Evolutionary conservation across 2,888 invertebrate genomes (phyloP).

Genomic region (Smittia sp.): DNA sequence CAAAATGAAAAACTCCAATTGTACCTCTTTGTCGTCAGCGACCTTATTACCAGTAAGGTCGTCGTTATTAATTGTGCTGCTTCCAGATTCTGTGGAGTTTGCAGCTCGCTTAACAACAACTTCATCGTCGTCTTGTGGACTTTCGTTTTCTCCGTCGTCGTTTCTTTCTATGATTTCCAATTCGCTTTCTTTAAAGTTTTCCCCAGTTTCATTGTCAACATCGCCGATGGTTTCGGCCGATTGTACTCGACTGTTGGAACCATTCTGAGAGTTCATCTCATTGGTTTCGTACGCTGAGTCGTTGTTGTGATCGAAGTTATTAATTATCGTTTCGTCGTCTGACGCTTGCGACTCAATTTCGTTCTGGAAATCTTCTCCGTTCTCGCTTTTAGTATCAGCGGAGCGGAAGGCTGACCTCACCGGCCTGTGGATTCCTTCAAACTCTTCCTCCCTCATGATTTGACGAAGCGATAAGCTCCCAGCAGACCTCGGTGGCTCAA

Average conservation of each 20-base stretch:
- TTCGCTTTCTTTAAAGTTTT: slow-evolving; percentile 41
- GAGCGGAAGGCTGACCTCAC: too few species aligned
- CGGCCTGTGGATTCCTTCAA: background rate
- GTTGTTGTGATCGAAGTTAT: slow-evolving; percentile 43
- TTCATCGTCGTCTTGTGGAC: slow-evolving; percentile 43
- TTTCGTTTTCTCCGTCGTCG: background rate
- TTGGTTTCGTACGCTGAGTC: slow-evolving; percentile 46
- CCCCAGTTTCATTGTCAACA: slow-evolving; percentile 43
- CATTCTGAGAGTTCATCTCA: slow-evolving; percentile 44
- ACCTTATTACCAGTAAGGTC: slow-evolving; percentile 46
- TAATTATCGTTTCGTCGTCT: slow-evolving; percentile 41
- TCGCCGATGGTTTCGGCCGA: slow-evolving; percentile 42
- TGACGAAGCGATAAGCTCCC: too few species aligned
- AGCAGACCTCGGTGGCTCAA: background rate
- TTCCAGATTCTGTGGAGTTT: slow-evolving; percentile 43
- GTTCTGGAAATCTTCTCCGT: background rate
- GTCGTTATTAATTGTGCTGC: slow-evolving; percentile 46
- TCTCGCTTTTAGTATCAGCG: background rate
- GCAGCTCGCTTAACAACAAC: slow-evolving; percentile 45
- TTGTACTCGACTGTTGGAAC: slow-evolving; percentile 45
- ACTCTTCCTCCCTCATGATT: background rate
- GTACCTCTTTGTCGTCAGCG: slow-evolving; percentile 57
- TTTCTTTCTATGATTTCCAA: slow-evolving; percentile 32
- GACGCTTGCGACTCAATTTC: slow-evolving; percentile 20
- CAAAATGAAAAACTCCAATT: slow-evolving; percentile 44